Base-by-base conservation (phyloP, 2,888 invertebrate species). In the Athrips mouffetella region DNA sequence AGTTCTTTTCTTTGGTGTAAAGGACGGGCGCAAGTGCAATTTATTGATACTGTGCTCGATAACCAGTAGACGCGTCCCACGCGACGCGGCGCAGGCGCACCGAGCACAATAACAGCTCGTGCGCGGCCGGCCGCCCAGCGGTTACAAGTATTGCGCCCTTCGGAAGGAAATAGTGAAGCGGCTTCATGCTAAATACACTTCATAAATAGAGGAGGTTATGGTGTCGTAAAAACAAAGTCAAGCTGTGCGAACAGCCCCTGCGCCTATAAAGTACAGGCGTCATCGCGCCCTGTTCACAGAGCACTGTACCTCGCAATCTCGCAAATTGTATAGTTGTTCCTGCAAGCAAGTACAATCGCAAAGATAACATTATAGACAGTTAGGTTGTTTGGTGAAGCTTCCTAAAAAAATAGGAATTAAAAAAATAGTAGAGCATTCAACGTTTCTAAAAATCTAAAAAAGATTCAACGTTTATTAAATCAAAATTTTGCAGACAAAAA, bases 141-240 rank as follows among this genome's bases (percentile, higher is more conserved):
- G 68, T 66, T 67, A 72, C 78, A 71, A 73, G 73, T 65, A 73
- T 70, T 67, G 72, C 68, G 70, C 71, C 73, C 73, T 70, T 78
- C 76, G 70, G 77, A 77, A 79, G 83, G 73, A 76, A 77, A 75
- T 76, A 76, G 77, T 70, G 66, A 68, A 67, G 63, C 70, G 55
- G 64, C 62, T 65, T 65, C 78, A 78, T 78, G 78, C 80, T 82
- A 83, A 85, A 83, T 79, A 80, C 75, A 66, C 70, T 58, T 77
- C 76, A 83, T 86, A 86, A 85, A 86, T 82, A 84, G 73, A 60
- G 55, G 62, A 65, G 68, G 76, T 80, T 81, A 82, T 80, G 74
- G 76, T 78, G 79, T 80, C 80, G 80, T 82, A 80, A 85, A 85
- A 84, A 83, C 78, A 80, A 83, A 82, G 75, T 84, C 86, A 78